Base-by-base conservation (phyloP, 1,140 invertebrate genomes). In the Drosophila tsacasi region DNA sequence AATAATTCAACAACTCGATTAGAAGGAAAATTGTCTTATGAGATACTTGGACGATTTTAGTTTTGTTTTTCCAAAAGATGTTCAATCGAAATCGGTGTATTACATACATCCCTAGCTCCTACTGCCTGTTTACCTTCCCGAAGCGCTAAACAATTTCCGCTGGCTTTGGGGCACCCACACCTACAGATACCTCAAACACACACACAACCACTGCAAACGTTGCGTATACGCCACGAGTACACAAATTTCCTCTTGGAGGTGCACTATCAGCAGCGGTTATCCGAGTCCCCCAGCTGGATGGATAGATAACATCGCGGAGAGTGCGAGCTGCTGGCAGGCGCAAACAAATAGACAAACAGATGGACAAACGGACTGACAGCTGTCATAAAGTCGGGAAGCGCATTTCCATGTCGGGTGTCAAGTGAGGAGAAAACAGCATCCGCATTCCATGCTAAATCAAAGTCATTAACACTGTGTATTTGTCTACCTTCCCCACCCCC, bases 381-480 rank as follows among this genome's bases (percentile, higher is more conserved):
- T 90, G 81, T 90, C 81, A 90, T 81, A 81, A 72, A 58, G 62
- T 73, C 55, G 63, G 35, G 61, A 63, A 87, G 77, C 81, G 84
- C 76, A 78, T 89, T 87, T 84, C 66, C 85, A 65, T 87, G 84
- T 87, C 60, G 30, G 47, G 62, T 47, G 65, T 89, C 80, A 81
- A 27, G 39, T 46, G 44, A 21, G 52, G 37, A 42, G 49, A 35
- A 15, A 30, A 8, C 60, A 65, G 54, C 54, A 40, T 57, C 54
- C 54, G 54, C 54, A 65, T 40, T 52, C 61, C 64, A 47, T 72
- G 76, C 79, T 76, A 73, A 69, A 76, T 83, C 49, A 40, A 80
- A 78, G 78, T 81, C 77, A 89, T 84, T 87, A 87, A 87, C 81
- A 80, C 64, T 79, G 62, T 89, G 65, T 86, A 77, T 84, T 83